Conservation (phyloP, 2,797 vertebrate genomes). For the Sebastolobus altivelis region DNA sequence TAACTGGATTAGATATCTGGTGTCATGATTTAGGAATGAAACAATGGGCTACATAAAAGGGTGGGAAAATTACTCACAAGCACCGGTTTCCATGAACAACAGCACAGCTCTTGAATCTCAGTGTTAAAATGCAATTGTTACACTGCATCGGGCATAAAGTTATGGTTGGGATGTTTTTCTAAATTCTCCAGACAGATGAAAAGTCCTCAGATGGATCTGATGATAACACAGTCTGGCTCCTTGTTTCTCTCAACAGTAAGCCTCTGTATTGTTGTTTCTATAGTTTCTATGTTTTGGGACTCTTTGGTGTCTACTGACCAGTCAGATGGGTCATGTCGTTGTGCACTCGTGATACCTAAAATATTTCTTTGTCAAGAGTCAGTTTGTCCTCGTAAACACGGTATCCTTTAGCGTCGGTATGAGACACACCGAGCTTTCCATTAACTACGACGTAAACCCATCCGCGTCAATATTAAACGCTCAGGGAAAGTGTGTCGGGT, state of each 20-base stretch:
- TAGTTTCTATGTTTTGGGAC: neutral
- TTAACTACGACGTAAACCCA: too few species aligned
- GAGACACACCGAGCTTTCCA: too few species aligned
- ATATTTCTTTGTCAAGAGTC: neutral
- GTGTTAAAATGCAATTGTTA: neutral
- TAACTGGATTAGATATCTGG: neutral
- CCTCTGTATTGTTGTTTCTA: neutral
- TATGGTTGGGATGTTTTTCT: neutral
- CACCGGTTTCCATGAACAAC: neutral
- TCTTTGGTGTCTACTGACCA: neutral
- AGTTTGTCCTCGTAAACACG: too few species aligned
- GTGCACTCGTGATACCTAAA: neutral
- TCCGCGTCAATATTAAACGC: too few species aligned
- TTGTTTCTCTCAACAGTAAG: neutral
- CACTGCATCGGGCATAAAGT: neutral
- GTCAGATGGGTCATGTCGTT: neutral
- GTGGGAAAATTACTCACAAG: neutral
- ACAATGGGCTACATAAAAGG: neutral
- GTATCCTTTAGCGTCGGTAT: too few species aligned
- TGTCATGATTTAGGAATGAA: constrained; percentile 22
- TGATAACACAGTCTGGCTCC: neutral
- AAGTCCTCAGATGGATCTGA: neutral
- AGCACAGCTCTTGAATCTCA: neutral
- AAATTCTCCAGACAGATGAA: neutral
- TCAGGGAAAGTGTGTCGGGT: too few species aligned